Base-by-base conservation (phyloP, 1,140 invertebrate genomes). In the Araneus ventricosus region DNA sequence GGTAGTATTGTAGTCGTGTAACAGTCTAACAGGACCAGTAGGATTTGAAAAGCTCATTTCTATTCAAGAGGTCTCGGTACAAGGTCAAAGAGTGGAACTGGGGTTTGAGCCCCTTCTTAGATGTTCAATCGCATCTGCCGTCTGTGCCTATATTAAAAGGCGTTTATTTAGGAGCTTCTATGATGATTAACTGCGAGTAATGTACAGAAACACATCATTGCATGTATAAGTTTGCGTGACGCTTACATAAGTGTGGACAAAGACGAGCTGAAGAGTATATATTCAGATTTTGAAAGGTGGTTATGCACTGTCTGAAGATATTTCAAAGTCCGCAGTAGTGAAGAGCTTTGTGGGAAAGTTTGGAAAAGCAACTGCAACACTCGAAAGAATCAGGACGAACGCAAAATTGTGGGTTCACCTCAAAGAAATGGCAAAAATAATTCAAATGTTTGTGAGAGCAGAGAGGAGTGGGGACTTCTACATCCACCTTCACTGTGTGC, bases 401-500 rank as follows among this genome's bases (percentile, higher is more conserved):
- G 14, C 80, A 84, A 84, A 84, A 84, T 34, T 88, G 22, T 88
- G 85, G 85, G 27, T 88, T 61, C 45, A 61, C 41, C 59, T 27
- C 30, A 27, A 59, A 22, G 52, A 88, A 22, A 88, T 88, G 85
- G 34, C 59, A 17, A 8, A 20, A 6, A 10, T 88, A 5, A 22
- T 88, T 20, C 45, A 20, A 37, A 61, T 59, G 85, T 88, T 88
- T 88, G 20, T 88, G 20, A 61, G 30, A 61, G 17, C 85, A 27
- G 85, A 88, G 34, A 57, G 85, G 34, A 88, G 17, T 57, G 85
- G 85, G 39, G 52, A 88, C 34, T 88, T 20, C 6, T 10, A 27
- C 22, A 39, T 88, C 59, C 85, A 88, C 34, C 45, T 88, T 59
- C 24, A 88, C 22, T 59, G 45, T 22, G 27, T 96, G 24, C 82